These are phyloP conservation scores for Bettongia penicillata DNA, from an alignment of 2,113 vertebrate species.

Conservation along the genomic window DNA sequence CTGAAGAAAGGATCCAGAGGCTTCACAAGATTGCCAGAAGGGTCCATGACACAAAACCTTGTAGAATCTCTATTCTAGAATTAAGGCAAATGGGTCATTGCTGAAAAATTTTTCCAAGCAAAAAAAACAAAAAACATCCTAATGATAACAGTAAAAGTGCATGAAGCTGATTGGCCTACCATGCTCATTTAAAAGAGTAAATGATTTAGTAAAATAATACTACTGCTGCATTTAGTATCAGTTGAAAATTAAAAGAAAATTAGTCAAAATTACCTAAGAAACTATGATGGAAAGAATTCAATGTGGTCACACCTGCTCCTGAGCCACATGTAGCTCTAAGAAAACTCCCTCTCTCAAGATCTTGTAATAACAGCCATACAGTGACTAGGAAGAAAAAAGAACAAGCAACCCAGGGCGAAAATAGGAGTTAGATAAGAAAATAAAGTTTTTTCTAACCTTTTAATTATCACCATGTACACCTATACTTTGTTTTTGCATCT, in stretches of 20 bases:
- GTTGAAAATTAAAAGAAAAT: neutral
- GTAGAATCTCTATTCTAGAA: neutral
- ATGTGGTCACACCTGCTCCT: conserved; percentile 13
- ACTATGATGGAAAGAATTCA: conserved; percentile 32
- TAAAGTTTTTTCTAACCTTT: neutral
- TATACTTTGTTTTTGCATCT: conserved; percentile 20
- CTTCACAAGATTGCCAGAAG: neutral
- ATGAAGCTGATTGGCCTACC: neutral
- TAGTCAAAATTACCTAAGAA: conserved; percentile 12
- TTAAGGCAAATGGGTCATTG: neutral
- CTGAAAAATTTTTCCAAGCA: neutral
- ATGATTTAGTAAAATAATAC: neutral
- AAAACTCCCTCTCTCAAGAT: neutral
- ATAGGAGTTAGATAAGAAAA: conserved; percentile 15
- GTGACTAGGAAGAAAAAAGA: no score
- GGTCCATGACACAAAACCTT: neutral
- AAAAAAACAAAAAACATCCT: neutral
- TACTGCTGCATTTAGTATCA: neutral
- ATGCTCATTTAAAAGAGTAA: neutral
- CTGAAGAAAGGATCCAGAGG: neutral
- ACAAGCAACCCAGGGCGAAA: neutral
- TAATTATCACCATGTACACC: neutral
- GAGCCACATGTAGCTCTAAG: conserved; percentile 10
- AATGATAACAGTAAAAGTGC: neutral
- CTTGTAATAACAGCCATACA: no score